Evolutionary conservation across 2,888 invertebrate genomes (phyloP).

Genomic region (Exephanes ischioxanthus): DNA sequence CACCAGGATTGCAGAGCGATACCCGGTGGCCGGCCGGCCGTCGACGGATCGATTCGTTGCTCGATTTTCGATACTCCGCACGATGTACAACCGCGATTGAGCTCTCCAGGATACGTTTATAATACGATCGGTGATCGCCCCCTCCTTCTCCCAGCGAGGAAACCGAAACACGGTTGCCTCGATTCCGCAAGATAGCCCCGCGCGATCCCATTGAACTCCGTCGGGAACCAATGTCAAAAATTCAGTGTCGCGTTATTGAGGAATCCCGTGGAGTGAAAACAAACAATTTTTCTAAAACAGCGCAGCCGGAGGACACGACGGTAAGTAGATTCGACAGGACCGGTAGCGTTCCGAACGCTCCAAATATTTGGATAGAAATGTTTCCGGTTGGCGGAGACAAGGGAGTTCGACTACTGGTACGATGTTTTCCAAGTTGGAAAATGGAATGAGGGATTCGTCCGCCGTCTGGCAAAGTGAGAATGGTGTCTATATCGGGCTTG

Average conservation of each 20-base stretch:
- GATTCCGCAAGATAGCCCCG: neutral
- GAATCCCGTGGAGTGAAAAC: neutral
- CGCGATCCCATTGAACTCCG: neutral
- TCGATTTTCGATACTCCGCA: neutral
- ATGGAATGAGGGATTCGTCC: neutral
- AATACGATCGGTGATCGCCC: neutral
- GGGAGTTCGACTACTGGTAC: neutral
- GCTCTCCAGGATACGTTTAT: conserved; percentile 3
- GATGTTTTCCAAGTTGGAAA: conserved; percentile 11
- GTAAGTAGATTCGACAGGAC: conserved; percentile 3
- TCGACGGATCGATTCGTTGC: conserved; percentile 49
- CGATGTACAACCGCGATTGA: neutral
- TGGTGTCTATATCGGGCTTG: neutral
- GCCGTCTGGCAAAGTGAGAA: neutral
- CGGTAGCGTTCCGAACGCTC: neutral
- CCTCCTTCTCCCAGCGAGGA: neutral
- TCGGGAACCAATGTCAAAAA: neutral
- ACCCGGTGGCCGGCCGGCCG: conserved; percentile 7
- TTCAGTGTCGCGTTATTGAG: conserved; percentile 10
- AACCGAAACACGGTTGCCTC: neutral
- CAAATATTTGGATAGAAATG: conserved; percentile 45
- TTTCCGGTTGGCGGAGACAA: conserved; percentile 1
- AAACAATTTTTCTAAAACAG: conserved; percentile 9
- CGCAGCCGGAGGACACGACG: neutral
- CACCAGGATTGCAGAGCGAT: conserved; percentile 11